Conservation (phyloP, 2,797 vertebrate species). For the Gobio occitaniae region DNA sequence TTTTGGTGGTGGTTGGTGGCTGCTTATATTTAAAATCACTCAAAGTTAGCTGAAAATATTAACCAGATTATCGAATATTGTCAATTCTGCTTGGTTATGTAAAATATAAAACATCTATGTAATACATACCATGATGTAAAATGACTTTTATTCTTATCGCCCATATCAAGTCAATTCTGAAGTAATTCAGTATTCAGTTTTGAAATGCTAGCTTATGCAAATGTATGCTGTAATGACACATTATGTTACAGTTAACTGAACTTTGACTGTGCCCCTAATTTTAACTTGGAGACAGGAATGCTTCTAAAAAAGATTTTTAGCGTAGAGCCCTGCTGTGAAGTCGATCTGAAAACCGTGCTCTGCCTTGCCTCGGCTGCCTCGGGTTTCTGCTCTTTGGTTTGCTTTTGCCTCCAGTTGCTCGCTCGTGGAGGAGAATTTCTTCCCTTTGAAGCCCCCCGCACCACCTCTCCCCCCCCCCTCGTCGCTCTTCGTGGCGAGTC, state of each 20-base stretch:
- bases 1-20: too few species aligned
- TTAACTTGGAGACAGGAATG: neutral
- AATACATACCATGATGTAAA: neutral
- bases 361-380: neutral
- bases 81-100: too few species aligned
- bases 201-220: constrained; percentile 5
- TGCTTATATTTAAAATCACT: neutral
- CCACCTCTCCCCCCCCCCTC: constrained; percentile 52
- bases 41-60: neutral
- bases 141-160: neutral
- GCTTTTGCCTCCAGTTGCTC: constrained; percentile 17
- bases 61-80: neutral
- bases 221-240: neutral
- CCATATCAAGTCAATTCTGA: neutral
- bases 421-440: constrained; percentile 35
- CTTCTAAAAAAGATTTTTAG: neutral
- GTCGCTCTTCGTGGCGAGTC: constrained; percentile 42
- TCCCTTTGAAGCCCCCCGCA: constrained; percentile 52
- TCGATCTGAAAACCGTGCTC: neutral
- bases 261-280: neutral
- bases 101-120: neutral
- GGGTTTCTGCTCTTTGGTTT: constrained; percentile 13
- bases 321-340: neutral
- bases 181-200: neutral
- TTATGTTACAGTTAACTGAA: neutral